phyloP scores from a whole-genome alignment of 2,113 vertebrate genomes.

The Petaurus breviceps region DNA sequence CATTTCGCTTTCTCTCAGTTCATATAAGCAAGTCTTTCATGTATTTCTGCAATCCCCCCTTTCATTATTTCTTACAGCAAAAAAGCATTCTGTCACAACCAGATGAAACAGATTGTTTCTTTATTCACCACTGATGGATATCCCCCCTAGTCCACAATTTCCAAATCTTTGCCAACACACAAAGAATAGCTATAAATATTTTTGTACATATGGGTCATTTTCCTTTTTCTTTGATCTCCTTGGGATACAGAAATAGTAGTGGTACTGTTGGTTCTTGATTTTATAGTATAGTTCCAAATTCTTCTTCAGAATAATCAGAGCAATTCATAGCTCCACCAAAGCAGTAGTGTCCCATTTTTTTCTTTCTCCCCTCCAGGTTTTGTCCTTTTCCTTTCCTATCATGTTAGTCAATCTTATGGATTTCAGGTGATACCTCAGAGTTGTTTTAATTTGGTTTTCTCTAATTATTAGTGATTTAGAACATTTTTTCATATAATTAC shows the following conservation, averaged over 20 bases:
- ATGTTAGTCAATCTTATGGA: neutral
- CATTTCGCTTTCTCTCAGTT: neutral
- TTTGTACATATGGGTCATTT: no score
- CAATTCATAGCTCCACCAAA: neutral
- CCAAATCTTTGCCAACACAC: neutral
- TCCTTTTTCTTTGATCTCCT: neutral
- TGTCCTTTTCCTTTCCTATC: neutral
- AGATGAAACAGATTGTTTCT: neutral
- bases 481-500: neutral
- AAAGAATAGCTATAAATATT: no score
- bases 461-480: neutral
- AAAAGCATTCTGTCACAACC: neutral
- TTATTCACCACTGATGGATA: neutral
- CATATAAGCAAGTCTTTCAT: neutral
- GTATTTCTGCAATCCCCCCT: neutral
- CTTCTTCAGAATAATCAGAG: neutral
- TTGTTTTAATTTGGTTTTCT: neutral
- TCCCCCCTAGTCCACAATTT: neutral
- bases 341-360: neutral
- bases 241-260: neutral
- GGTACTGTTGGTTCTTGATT: neutral
- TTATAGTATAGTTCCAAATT: neutral
- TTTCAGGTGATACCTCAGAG: neutral
- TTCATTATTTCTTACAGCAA: neutral
- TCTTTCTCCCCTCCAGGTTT: neutral